Base-by-base conservation (phyloP, 2,888 invertebrate species). In the Esperia sulphurella region DNA sequence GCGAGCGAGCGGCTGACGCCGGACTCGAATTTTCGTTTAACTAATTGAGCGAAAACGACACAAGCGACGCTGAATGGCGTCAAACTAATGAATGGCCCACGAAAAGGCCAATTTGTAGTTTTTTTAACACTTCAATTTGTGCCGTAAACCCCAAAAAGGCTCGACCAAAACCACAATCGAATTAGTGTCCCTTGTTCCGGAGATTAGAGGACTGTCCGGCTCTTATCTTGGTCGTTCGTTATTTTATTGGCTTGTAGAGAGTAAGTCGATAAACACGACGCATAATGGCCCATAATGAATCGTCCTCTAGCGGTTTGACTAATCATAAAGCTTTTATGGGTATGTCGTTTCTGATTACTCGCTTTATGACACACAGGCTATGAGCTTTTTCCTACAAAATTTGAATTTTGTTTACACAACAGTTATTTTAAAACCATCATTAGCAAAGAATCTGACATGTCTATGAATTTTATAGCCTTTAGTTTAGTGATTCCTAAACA, bases 151-250 rank as follows among this genome's bases (percentile, higher is more conserved):
- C 83, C 75, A 83, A 89, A 86, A 85, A 83, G 80, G 74, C 77
- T 81, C 79, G 74, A 77, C 84, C 83, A 79, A 88, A 88, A 89
- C 89, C 89, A 89, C 89, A 89, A 87, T 88, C 88, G 86, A 89
- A 89, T 89, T 89, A 89, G 89, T 87, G 88, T 87, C 87, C 89
- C 88, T 87, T 89, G 89, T 89, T 87, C 83, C 81, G 83, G 83
- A 89, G 89, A 89, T 89, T 89, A 88, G 86, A 85, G 79, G 82
- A 85, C 83, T 84, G 88, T 87, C 89, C 83, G 80, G 76, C 72
- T 79, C 80, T 88, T 88, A 89, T 89, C 89, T 88, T 73, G 82
- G 79, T 87, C 88, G 86, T 89, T 86, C 88, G 86, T 89, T 89
- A 89, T 88, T 89, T 89, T 87, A 88, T 88, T 88, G 83, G 86